Percentiles rank a stretch among this genome's conserved stretches.
Evolutionary conservation across 1,140 invertebrate species (phyloP).

Genomic region (Pectinophora gossypiella): DNA sequence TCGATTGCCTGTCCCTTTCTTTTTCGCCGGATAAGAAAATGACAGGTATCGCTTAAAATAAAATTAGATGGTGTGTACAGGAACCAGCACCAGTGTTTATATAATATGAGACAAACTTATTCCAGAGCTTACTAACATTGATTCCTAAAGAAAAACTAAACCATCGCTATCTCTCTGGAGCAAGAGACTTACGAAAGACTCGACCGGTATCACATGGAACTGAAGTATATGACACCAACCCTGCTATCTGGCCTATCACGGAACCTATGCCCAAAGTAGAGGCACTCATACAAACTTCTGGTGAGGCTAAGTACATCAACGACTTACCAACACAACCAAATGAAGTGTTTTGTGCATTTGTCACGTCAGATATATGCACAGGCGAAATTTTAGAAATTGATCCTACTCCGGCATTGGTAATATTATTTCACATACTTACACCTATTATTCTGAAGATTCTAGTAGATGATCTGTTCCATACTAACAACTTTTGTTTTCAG

Average conservation of each 20-base stretch:
- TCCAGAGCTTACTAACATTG: conserved; percentile 34
- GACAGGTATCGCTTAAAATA: too few species aligned
- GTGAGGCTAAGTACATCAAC: conserved; percentile 80
- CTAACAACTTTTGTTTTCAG: conserved; percentile 45
- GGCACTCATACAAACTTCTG: conserved; percentile 78
- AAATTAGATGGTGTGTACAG: too few species aligned
- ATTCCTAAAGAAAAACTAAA: conserved; percentile 25
- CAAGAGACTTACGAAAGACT: conserved; percentile 59
- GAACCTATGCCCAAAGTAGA: conserved; percentile 80
- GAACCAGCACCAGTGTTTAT: too few species aligned
- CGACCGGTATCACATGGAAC: conserved; percentile 78
- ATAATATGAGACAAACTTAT: too few species aligned
- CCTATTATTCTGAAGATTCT: conserved; percentile 6
- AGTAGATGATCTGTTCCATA: neutral
- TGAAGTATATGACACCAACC: conserved; percentile 80
- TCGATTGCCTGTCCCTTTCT: too few species aligned
- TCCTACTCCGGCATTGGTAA: conserved; percentile 77
- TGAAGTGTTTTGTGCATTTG: conserved; percentile 81
- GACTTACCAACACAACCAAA: conserved; percentile 76
- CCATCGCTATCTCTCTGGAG: conserved; percentile 34
- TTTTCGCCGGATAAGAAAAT: too few species aligned
- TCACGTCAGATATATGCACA: conserved; percentile 75
- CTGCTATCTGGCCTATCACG: conserved; percentile 79
- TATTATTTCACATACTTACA: conserved; percentile 7
- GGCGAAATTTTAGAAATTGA: conserved; percentile 79